Evolutionary conservation across 2,888 invertebrate species (phyloP).

Genomic region (Amblyteles armatorius): DNA sequence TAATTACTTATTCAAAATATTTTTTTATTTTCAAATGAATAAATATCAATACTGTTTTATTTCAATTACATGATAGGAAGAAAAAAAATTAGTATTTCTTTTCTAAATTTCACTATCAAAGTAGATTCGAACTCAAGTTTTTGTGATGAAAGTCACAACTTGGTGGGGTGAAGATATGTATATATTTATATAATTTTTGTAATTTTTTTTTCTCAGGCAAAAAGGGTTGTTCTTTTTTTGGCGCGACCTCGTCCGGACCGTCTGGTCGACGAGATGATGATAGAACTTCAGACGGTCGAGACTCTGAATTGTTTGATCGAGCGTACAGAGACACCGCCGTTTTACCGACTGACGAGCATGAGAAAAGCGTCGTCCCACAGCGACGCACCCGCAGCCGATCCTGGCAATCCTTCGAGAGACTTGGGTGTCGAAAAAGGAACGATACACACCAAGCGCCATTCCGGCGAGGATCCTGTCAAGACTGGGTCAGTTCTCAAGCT

Average conservation of each 20-base stretch:
- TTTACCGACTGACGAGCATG: constrained; percentile 97
- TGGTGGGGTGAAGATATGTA: not conserved
- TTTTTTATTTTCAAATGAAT: not conserved
- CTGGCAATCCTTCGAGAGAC: constrained; percentile 86
- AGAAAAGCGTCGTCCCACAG: constrained; percentile 95
- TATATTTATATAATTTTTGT: not conserved
- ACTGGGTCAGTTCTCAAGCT: constrained; percentile 86
- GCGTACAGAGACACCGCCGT: constrained; percentile 98
- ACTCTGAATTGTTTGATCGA: constrained; percentile 98
- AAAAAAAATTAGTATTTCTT: not conserved
- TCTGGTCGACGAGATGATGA: constrained; percentile 98
- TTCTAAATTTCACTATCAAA: not conserved
- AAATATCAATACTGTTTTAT: not conserved
- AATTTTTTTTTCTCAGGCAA: constrained; percentile 88
- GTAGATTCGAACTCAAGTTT: not conserved
- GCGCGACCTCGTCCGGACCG: constrained; percentile 96
- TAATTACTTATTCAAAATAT: too few species aligned
- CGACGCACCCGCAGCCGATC: constrained; percentile 85
- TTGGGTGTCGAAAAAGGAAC: constrained; percentile 96
- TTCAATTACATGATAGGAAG: not conserved
- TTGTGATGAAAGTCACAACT: constrained; percentile 5
- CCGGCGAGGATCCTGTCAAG: constrained; percentile 94
- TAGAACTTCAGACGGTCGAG: constrained; percentile 98
- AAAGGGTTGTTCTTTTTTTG: constrained; percentile 96
- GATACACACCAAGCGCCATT: constrained; percentile 97